Conservation (phyloP, 2,797 vertebrate genomes). For the Aplochiton taeniatus region DNA sequence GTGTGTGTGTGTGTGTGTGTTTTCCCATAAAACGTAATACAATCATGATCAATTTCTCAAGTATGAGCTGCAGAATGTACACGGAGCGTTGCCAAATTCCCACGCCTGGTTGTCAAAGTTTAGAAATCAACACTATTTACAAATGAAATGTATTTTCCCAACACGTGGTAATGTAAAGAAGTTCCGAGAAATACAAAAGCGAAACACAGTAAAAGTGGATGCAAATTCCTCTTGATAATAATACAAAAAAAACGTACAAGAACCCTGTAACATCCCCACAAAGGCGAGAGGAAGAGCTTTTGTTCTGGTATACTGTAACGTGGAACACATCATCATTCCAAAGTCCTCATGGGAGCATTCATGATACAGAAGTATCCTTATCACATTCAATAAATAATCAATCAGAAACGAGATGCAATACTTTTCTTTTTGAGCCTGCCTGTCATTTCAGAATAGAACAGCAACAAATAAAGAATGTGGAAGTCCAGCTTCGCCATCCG, state of each 20-base stretch:
- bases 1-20: constrained; percentile 15
- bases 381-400: constrained; percentile 70
- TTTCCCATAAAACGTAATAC: constrained; percentile 8
- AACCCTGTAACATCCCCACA: constrained; percentile 47
- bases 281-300: constrained; percentile 22
- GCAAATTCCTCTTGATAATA: constrained; percentile 7
- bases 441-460: constrained; percentile 37
- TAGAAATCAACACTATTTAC: constrained; percentile 39
- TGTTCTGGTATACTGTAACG: constrained; percentile 20
- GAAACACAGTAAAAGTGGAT: neutral
- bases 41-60: neutral
- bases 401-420: constrained; percentile 36
- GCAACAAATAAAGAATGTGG: constrained; percentile 34
- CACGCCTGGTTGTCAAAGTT: constrained; percentile 24
- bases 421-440: constrained; percentile 30
- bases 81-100: constrained; percentile 5
- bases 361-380: constrained; percentile 43
- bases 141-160: constrained; percentile 22
- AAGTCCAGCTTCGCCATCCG: constrained; percentile 76
- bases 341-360: constrained; percentile 49
- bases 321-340: constrained; percentile 14
- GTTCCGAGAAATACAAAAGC: constrained; percentile 13
- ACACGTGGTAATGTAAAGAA: constrained; percentile 23
- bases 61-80: constrained; percentile 8
- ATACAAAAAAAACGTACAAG: constrained; percentile 38